Evolutionary conservation across 2,888 invertebrate species (phyloP).

Genomic region (Tiliacea citrago): DNA sequence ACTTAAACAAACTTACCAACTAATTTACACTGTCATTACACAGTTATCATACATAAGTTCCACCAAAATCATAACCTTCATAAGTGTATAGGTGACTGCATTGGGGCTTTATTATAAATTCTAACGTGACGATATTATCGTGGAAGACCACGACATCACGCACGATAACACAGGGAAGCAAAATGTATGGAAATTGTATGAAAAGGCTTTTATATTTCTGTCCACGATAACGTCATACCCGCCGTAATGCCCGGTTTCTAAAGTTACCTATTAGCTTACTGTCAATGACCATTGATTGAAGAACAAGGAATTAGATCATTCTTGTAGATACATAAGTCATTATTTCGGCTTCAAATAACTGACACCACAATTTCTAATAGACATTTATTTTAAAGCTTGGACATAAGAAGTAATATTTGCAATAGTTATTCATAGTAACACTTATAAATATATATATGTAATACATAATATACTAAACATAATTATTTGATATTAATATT

Average conservation of each 20-base stretch:
- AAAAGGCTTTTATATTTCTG: no score
- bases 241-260: background rate
- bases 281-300: background rate
- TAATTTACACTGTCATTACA: no score
- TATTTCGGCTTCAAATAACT: background rate
- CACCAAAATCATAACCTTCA: background rate
- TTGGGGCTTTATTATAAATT: no score
- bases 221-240: no score
- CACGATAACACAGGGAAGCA: no score
- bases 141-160: no score
- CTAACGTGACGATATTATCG: no score
- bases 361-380: slow-evolving; percentile 14
- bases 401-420: slow-evolving; percentile 25
- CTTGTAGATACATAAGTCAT: no score
- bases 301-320: background rate
- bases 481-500: background rate
- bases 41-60: background rate
- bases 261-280: background rate
- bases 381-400: slow-evolving; percentile 51
- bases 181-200: no score
- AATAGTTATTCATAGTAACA: slow-evolving; percentile 30
- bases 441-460: slow-evolving; percentile 29
- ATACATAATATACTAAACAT: slow-evolving; percentile 3
- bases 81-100: background rate
- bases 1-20: no score